Base-by-base conservation (phyloP, 2,888 invertebrate genomes). In the Pristionchus japonicus region DNA sequence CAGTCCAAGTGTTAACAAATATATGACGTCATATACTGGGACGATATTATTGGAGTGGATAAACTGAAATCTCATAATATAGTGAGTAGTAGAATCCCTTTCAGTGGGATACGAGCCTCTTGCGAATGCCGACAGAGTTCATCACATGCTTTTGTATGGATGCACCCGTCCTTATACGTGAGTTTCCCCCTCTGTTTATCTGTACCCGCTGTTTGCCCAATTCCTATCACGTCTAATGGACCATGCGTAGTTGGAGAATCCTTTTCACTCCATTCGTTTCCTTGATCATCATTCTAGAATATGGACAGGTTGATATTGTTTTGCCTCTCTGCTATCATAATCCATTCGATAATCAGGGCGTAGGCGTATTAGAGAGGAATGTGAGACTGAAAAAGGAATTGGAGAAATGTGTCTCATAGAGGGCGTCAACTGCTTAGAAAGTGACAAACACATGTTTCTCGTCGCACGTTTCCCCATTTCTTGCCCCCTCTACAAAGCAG, bases 141-240 rank as follows among this genome's bases (percentile, higher is more conserved):
- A 96, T 93, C 96, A 96, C 93, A 96, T 96, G 94, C 94, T 96
- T n/a, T 93, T 96, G 43, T 96, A 95, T 92, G 96, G 96, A 40
- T 96, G 96, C 92, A 92, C 91, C 6, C 34, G 61, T 6, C 87
- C 86, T 11, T 86, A 86, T 47, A 47, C 67, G 86, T 86, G 17
- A n/a, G 86, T 86, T 47, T 80, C 17, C n/a, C 31, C n/a, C n/a
- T 27, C 1, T 82, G 17, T 40, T 82, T 82, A 47, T 82, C 27
- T 49, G 49, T 13, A 67, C 67, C 27, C 67, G 67, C 77, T 77
- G 47, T 77, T 77, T 49, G 82, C 82, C 47, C 15, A 49, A 82
- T 27, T 82, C 49, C 49, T 15, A 27, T 82, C 34, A 34, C 67
- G 6, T 67, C 31, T 64, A 67, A 67, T 67, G 34, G 34, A 67